Conservation (phyloP, 2,797 vertebrate genomes). For the Diceros bicornis region DNA sequence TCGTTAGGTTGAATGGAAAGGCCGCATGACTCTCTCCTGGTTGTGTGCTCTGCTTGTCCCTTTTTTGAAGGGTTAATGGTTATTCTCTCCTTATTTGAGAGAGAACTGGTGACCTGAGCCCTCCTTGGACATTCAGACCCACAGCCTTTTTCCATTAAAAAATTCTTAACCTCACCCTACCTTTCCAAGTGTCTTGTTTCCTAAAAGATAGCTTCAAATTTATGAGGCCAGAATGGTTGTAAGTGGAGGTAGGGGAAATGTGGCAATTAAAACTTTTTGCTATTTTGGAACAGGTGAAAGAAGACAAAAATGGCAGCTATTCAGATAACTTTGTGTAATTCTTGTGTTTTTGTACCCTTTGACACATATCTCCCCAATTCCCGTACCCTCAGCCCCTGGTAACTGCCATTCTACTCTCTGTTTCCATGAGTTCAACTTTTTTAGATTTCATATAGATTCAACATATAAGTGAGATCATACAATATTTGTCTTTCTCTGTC, state of each 20-base stretch:
- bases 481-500: neutral
- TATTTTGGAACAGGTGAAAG: neutral
- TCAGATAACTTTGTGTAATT: neutral
- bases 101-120: neutral
- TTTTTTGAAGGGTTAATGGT: conserved; percentile 35
- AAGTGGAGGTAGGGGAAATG: neutral
- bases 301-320: neutral
- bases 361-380: neutral
- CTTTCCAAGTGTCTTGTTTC: neutral
- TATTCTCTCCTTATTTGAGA: conserved; percentile 55
- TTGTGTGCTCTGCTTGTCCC: conserved; percentile 43
- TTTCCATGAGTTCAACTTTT: neutral
- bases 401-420: neutral
- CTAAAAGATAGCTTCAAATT: neutral
- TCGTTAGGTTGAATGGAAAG: neutral
- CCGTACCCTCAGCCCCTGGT: neutral
- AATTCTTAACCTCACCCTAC: neutral
- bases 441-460: neutral
- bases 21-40: neutral
- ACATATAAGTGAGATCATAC: neutral
- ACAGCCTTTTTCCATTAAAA: neutral
- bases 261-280: neutral
- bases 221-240: neutral
- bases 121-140: neutral
- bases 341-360: neutral